Evolutionary conservation across 2,797 vertebrate species (phyloP).

Genomic region (Micrastur ruficollis): DNA sequence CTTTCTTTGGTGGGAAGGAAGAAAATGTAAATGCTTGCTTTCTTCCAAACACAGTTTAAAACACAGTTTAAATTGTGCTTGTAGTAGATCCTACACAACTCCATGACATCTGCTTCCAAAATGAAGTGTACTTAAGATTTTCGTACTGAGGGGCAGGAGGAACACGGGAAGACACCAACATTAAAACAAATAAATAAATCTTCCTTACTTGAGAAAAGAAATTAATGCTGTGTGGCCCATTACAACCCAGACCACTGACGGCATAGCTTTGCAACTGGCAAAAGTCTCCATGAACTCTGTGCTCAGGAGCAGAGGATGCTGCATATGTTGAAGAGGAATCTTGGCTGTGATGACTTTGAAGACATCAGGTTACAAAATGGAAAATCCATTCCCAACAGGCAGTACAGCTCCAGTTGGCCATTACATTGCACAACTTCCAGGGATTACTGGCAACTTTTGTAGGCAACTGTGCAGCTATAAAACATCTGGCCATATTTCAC

Average conservation of each 20-base stretch:
- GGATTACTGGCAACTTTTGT: background rate
- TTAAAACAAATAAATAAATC: background rate
- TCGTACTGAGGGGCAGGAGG: background rate
- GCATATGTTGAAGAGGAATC: background rate
- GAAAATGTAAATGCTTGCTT: background rate
- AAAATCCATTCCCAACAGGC: background rate
- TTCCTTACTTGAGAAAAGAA: background rate
- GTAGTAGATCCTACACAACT: background rate
- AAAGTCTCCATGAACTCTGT: background rate
- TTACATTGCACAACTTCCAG: background rate
- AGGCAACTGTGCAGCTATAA: background rate
- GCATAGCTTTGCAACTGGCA: background rate
- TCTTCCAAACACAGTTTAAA: background rate
- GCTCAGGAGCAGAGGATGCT: background rate
- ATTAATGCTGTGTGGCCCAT: rapidly evolving
- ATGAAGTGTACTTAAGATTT: background rate
- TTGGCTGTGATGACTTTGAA: background rate
- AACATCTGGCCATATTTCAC: background rate
- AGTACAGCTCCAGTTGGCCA: background rate
- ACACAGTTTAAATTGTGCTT: background rate
- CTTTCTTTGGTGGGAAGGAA: background rate
- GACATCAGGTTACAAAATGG: background rate
- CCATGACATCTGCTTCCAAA: background rate
- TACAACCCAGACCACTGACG: background rate
- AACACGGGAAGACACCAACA: background rate